Conservation (phyloP, 1,140 invertebrate species). For the Drosophila lini region DNA sequence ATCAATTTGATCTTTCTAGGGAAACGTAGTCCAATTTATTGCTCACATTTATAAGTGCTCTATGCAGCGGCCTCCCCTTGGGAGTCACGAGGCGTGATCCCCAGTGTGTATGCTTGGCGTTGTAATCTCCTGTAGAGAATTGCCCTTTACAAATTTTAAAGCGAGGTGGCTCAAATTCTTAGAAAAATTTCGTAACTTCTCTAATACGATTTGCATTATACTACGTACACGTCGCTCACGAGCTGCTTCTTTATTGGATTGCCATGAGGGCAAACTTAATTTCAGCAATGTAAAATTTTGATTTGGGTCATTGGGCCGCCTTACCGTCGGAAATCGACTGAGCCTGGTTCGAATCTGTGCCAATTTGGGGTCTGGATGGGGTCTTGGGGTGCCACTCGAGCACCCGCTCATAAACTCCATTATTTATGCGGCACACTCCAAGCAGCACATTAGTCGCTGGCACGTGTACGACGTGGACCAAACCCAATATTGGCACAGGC, state of each 20-base stretch:
- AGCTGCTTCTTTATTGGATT: slow-evolving; percentile 23
- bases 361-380: slow-evolving; percentile 44
- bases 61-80: no score
- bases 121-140: no score
- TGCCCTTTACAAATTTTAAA: no score
- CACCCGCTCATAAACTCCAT: slow-evolving; percentile 57
- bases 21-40: no score
- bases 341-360: slow-evolving; percentile 5
- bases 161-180: no score
- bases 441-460: slow-evolving; percentile 55
- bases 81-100: no score
- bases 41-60: no score
- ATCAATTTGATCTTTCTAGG: no score
- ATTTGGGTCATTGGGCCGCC: slow-evolving; percentile 41
- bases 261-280: slow-evolving; percentile 32
- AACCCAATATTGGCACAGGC: slow-evolving; percentile 33
- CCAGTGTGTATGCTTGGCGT: no score
- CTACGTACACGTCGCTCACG: neutral
- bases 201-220: slow-evolving; percentile 27
- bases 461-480: slow-evolving; percentile 58
- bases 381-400: slow-evolving; percentile 1
- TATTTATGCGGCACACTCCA: slow-evolving; percentile 64
- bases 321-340: slow-evolving; percentile 17
- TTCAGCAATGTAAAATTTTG: slow-evolving; percentile 37
- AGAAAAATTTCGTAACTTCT: slow-evolving; percentile 4